These are phyloP conservation scores for Rhagophthalmus giganteus DNA, from an alignment of 2,888 invertebrate species.

Conservation along the genomic window DNA sequence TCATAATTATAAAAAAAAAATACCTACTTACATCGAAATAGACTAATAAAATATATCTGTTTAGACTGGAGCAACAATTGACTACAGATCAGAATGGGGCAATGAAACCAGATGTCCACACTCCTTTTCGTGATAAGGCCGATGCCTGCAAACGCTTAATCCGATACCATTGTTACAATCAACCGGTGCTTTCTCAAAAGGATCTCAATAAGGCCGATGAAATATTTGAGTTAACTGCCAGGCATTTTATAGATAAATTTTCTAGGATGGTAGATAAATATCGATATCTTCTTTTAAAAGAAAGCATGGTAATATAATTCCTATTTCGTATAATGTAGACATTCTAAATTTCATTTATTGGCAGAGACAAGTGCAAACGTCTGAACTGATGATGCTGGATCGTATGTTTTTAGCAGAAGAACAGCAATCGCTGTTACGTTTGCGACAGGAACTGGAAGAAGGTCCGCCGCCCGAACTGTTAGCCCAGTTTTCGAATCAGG, in stretches of 20 bases:
- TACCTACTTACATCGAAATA: too few relatives aligned
- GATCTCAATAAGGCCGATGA: constrained; percentile 70
- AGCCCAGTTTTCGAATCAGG: constrained; percentile 6
- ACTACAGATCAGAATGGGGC: constrained; percentile 76
- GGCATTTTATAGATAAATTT: constrained; percentile 71
- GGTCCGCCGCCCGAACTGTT: constrained; percentile 31
- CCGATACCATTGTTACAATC: constrained; percentile 76
- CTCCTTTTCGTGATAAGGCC: constrained; percentile 69
- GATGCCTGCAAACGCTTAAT: constrained; percentile 77
- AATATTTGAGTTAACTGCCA: constrained; percentile 69
- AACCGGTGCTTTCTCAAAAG: constrained; percentile 64
- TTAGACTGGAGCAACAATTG: constrained; percentile 74
- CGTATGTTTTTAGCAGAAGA: constrained; percentile 74
- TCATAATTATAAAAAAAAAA: too few relatives aligned
- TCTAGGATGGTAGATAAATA: constrained; percentile 73
- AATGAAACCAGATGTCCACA: constrained; percentile 71
- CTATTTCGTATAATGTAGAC: too few relatives aligned
- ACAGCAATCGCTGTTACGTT: constrained; percentile 63
- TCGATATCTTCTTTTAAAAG: constrained; percentile 71
- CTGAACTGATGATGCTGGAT: constrained; percentile 77
- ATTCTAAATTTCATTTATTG: too few relatives aligned
- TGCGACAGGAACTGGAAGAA: constrained; percentile 58
- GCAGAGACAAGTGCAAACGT: constrained; percentile 73
- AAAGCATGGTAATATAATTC: constrained; percentile 69
- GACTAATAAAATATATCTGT: too few relatives aligned